Evolutionary conservation across 2,113 vertebrate genomes (phyloP), one percentile per base, ranked within the genome.

Genomic region (Lampris incognitus): DNA sequence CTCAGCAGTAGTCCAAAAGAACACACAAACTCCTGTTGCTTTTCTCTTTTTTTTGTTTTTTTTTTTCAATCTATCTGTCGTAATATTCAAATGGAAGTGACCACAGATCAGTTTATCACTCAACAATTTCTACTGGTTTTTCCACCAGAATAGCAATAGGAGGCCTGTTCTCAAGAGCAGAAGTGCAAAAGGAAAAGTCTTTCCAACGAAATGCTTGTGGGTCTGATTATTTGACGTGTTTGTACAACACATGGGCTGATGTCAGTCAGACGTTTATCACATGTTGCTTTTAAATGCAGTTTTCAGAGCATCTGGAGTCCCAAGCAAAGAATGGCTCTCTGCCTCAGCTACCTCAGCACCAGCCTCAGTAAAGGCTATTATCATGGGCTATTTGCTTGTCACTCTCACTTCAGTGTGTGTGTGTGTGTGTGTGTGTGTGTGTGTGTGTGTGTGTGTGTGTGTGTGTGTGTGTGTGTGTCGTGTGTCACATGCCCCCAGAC

Each of bases 281-380:
- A 76, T 51, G 5, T n/a, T n/a, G 66, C 78, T 78, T 13, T 69
- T 24, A 24, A 70, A 72, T 80, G 70, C 46, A 55, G 54, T 70
- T 59, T 70, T 74, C 63, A 74, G 66, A 55, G 74, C 76, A 83
- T 83, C 79, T 81, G 78, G 75, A 79, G 64, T 64, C 51, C 57
- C 37, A 69, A 64, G 58, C 24, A 60, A 49, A 5, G 59, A 62
- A 67, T 9, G 13, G 51, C 57, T 52, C 37, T 38, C 9, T 51
- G 57, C 8, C 4, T 36, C 3, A 42, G 5, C 46, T 41, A 4
- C 78, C 41, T 24, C 51, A 2, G 58, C 67, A 73, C 78, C 36
- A 56, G 59, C 61, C 11, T 8, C 44, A 72, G 49, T 10, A 54
- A 13, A 9, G 58, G 37, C 50, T 42, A 36, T 41, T 67, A 48